phyloP scores from a whole-genome alignment of 2,888 invertebrate genomes.

The Phrixothrix hirtus region DNA sequence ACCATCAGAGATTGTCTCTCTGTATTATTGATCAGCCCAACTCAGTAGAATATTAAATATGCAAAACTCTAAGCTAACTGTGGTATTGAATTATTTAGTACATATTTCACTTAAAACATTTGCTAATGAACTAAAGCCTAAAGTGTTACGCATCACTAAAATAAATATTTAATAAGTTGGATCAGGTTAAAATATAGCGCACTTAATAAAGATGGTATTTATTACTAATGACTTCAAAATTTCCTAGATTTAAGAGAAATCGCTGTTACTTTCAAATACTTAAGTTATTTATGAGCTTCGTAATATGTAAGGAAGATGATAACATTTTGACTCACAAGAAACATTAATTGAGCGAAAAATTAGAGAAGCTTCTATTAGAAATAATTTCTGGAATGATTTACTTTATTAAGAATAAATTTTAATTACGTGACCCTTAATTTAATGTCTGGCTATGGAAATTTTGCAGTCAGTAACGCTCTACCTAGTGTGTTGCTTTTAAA shows the following conservation, averaged over 20 bases:
- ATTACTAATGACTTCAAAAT: conserved; percentile 9
- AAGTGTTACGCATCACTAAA: conserved; percentile 17
- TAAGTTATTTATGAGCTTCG: neutral
- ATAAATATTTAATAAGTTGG: conserved; percentile 15
- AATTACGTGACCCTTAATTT: no score
- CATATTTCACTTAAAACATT: conserved; percentile 24
- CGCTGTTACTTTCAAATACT: neutral
- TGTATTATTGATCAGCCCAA: conserved; percentile 12
- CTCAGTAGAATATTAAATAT: conserved; percentile 16
- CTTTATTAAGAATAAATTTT: no score
- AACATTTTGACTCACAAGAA: no score
- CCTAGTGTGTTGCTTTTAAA: no score
- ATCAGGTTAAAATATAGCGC: conserved; percentile 3
- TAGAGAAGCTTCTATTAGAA: no score
- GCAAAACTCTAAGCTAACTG: conserved; percentile 18
- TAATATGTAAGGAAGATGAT: no score
- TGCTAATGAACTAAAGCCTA: conserved; percentile 25
- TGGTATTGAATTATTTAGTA: conserved; percentile 21
- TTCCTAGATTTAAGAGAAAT: neutral
- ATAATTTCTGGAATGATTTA: no score
- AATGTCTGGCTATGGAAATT: no score
- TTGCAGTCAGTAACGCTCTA: no score
- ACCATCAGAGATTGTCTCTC: conserved; percentile 13
- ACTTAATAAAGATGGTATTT: conserved; percentile 10
- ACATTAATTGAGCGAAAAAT: no score